Base-by-base conservation (phyloP, 2,888 invertebrate species). In the Catonia carolina region DNA sequence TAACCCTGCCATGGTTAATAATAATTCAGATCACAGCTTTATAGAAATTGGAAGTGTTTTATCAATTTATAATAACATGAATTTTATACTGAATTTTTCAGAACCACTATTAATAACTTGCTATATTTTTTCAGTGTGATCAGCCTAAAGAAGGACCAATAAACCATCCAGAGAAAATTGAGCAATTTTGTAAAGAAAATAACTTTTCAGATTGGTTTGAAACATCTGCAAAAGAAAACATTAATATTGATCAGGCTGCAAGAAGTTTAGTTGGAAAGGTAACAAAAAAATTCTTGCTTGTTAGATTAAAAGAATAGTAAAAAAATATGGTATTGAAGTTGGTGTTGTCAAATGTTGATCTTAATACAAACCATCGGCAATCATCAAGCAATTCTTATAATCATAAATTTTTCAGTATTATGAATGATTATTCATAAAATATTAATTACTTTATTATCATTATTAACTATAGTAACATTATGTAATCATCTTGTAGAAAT, bases 141-240 rank as follows among this genome's bases (percentile, higher is more conserved):
- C 90, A 93, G 73, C 85, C 84, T 64, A 93, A 92, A 70, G 92
- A 93, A 73, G 92, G 91, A 5, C 77, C 89, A 60, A 85, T 89
- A n/a, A 88, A 86, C 69, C 84, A 83, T 60, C 79, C 85, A 2
- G 75, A 80, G 10, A 90, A 90, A 73, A 92, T 97, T 87, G 93
- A 96, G 66, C 90, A 93, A 67, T 93, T 90, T 71, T 95, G 94
- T 69, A 82, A 84, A 67, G 92, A 95, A 69, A 88, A 93, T 67
- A 90, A 92, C 0, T 97, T 97, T 72, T 81, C 89, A 12, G 90
- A 90, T 14, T 97, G 96, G 95, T 95, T 88, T 71, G 92, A 95
- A 75, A 96, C 95, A 1, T 96, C 95, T 0, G 96, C 96, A 42
- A 96, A 94, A 73, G 95, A 96, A 69, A 93, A 94, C 69, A 85